These are phyloP conservation scores for Ptilorrhoa leucosticta DNA, from an alignment of 2,113 vertebrate genomes.

Conservation along the genomic window DNA sequence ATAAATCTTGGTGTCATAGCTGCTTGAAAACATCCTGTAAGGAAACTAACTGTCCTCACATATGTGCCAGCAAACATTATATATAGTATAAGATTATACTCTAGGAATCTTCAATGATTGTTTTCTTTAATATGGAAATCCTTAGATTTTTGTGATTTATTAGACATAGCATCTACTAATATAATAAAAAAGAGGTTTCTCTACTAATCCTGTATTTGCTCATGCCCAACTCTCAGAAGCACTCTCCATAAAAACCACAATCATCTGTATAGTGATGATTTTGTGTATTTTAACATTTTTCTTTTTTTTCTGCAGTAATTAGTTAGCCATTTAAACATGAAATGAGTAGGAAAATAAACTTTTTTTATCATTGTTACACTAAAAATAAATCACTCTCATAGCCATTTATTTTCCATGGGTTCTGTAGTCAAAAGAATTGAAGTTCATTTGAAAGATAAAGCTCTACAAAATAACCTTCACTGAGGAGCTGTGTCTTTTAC, in stretches of 20 bases:
- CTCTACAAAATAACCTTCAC: slow-evolving; percentile 12
- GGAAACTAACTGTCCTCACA: background rate
- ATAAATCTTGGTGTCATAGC: background rate
- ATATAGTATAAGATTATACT: background rate
- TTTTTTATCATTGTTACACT: background rate
- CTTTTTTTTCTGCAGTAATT: background rate
- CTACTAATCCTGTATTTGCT: background rate
- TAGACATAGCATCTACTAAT: background rate
- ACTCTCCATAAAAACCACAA: background rate
- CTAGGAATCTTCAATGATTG: background rate
- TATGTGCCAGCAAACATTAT: background rate
- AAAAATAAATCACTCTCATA: background rate
- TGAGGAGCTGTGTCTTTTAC: background rate
- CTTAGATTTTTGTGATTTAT: background rate
- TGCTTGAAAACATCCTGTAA: background rate
- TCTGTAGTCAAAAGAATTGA: background rate
- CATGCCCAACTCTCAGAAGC: rapidly evolving
- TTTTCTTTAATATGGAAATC: background rate
- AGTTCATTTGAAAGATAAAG: background rate
- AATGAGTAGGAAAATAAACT: background rate
- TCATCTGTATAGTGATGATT: background rate
- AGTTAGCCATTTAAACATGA: background rate
- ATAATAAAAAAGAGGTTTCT: background rate
- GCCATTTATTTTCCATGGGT: background rate
- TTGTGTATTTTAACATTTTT: background rate